Evolutionary conservation across 2,797 vertebrate genomes (phyloP), one percentile per base, ranked within the genome.

Genomic region (Malacoraja senta): DNA sequence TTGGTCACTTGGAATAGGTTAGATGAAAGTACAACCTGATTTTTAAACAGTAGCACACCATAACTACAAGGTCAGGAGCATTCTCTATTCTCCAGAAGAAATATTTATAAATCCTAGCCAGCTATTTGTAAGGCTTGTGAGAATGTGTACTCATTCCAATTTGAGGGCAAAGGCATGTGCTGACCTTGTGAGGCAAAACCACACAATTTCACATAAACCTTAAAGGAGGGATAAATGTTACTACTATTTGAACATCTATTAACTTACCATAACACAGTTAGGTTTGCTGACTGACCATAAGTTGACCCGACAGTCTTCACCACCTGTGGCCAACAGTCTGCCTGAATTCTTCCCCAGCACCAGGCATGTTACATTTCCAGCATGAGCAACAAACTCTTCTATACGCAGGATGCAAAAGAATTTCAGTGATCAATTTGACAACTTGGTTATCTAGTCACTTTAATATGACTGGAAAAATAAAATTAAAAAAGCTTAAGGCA

Each of bases 221-320:
- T 13, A 17, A 29, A 10, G 26, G 53, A 13, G 13, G 1, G 53
- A n/a, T 38, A 84, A 84, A 84, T 58, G n/a, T 7, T 88, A 88
- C 63, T 17, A 65, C 61, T 21, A 1, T 32, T 21, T 58, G 19
- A 58, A 12, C 15, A 44, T 53, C 26, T 19, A 53, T 10, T 29
- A 8, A 32, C 93, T 97, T 96, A 99, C 99, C 98, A 99, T 99
- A 95, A 99, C 97, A 95, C 98, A 99, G 97, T 98, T 99, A 93
- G 98, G 97, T 95, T 99, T 99, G 97, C 96, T 99, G 93, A 99
- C 97, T 0, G 98, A 97, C 98, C 98, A 99, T 94, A 99, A 96
- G 95, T 99, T 99, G 93, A 99, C 98, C 0, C 96, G 96, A 95
- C 98, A 99, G 96, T 99, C 98, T 26, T 99, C 97, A 92, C 99